A percentile compares a stretch with the other conserved stretches of the same genome.
phyloP scores from a whole-genome alignment of 2,797 vertebrate species.

The Psittacula derbiana region DNA sequence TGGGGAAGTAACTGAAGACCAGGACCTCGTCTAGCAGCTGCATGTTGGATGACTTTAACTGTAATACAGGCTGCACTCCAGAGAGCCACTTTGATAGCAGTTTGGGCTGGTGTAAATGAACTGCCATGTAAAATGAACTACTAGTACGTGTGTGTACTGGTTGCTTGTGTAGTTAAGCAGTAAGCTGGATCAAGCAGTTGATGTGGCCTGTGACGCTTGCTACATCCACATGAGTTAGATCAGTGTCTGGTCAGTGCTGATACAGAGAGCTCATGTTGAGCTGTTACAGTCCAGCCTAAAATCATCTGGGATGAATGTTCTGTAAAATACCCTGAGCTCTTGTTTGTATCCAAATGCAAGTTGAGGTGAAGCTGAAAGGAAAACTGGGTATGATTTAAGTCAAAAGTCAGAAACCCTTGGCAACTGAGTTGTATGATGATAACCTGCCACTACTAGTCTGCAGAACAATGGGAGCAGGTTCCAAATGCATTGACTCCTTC shows the following conservation, averaged over 20 bases:
- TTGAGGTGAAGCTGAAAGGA: background rate
- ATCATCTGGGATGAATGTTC: background rate
- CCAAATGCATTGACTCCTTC: background rate
- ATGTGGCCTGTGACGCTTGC: background rate
- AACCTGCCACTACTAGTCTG: background rate
- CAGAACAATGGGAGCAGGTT: background rate
- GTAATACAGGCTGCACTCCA: background rate
- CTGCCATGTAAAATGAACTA: fast-evolving
- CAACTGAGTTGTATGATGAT: background rate
- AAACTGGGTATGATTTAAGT: background rate
- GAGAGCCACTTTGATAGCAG: background rate
- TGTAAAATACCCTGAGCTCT: background rate
- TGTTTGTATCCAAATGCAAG: background rate
- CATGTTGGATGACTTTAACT: background rate
- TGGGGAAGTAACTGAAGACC: background rate
- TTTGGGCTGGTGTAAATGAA: background rate
- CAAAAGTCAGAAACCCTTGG: background rate
- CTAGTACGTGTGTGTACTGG: fast-evolving
- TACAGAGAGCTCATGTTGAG: background rate
- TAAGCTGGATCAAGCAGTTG: background rate
- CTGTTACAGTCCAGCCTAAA: background rate
- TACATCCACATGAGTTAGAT: background rate
- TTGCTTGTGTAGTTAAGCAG: background rate
- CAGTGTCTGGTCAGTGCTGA: background rate
- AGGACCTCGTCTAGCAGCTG: background rate